These are phyloP conservation scores for Mesochorus sp. DNA, from an alignment of 2,888 invertebrate genomes.

Conservation along the genomic window DNA sequence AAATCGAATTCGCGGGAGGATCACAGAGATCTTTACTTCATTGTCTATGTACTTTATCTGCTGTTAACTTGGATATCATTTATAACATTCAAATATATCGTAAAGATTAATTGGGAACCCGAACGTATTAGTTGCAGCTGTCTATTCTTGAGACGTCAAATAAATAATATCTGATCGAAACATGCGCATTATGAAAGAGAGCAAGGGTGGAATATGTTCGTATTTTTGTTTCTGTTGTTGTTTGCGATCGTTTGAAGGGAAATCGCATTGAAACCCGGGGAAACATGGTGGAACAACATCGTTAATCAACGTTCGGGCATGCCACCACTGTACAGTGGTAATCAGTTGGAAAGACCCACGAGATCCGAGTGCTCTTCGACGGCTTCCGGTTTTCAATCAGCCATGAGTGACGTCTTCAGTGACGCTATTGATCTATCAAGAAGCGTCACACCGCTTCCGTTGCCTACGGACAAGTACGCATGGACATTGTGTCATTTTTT, in stretches of 20 bases:
- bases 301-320: slow-evolving; percentile 60
- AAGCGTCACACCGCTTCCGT: slow-evolving; percentile 52
- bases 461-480: slow-evolving; percentile 51
- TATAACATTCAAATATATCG: slow-evolving; percentile 64
- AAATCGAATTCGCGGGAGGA: slow-evolving; percentile 39
- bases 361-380: slow-evolving; percentile 65
- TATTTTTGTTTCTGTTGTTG: background rate
- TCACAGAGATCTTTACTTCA: slow-evolving; percentile 68
- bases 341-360: slow-evolving; percentile 53
- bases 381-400: slow-evolving; percentile 61
- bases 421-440: slow-evolving; percentile 46
- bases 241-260: slow-evolving; percentile 56
- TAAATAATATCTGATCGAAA: slow-evolving; percentile 40
- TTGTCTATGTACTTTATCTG: slow-evolving; percentile 66
- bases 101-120: slow-evolving; percentile 54
- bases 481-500: background rate
- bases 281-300: slow-evolving; percentile 65
- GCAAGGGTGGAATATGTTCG: slow-evolving; percentile 2
- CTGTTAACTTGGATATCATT: slow-evolving; percentile 64
- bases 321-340: slow-evolving; percentile 62
- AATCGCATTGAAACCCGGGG: slow-evolving; percentile 53
- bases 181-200: background rate
- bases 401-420: slow-evolving; percentile 46
- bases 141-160: slow-evolving; percentile 29
- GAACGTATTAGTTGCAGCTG: slow-evolving; percentile 29